phyloP scores from a whole-genome alignment of 2,113 vertebrate genomes.

The Hipposideros armiger region DNA sequence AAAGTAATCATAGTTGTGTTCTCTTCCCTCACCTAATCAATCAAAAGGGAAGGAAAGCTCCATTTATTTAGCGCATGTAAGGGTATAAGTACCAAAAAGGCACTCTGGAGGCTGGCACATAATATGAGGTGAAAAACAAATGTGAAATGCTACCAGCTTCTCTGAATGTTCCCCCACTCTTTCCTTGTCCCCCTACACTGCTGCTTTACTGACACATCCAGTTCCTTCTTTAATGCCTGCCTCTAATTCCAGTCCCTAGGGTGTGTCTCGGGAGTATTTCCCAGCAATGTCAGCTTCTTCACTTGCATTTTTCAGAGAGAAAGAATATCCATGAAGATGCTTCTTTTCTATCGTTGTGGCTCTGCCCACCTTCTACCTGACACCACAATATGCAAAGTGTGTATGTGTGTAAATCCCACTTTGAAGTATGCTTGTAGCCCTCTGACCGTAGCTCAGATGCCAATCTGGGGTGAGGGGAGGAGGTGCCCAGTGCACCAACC shows the following conservation, averaged over 20 bases:
- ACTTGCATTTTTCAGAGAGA: background rate
- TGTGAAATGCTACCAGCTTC: background rate
- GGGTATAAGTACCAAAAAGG: background rate
- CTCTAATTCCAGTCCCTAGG: background rate
- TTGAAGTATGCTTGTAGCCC: background rate
- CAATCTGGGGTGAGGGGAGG: no score
- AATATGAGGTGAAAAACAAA: background rate
- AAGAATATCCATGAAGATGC: background rate
- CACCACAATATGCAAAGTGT: background rate
- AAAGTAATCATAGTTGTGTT: background rate
- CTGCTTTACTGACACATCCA: background rate
- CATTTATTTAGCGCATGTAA: background rate
- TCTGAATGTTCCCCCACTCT: background rate
- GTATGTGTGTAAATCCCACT: background rate
- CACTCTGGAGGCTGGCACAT: background rate
- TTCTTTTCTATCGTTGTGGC: background rate
- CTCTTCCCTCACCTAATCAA: background rate
- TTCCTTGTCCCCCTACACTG: background rate
- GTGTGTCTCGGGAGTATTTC: background rate
- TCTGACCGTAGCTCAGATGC: background rate
- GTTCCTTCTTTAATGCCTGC: background rate
- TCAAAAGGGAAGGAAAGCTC: background rate
- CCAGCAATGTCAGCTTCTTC: background rate
- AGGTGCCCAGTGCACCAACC: background rate
- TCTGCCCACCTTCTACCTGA: background rate